Evolutionary conservation across 2,888 invertebrate genomes (phyloP).

Genomic region (Aspidapion aeneum): DNA sequence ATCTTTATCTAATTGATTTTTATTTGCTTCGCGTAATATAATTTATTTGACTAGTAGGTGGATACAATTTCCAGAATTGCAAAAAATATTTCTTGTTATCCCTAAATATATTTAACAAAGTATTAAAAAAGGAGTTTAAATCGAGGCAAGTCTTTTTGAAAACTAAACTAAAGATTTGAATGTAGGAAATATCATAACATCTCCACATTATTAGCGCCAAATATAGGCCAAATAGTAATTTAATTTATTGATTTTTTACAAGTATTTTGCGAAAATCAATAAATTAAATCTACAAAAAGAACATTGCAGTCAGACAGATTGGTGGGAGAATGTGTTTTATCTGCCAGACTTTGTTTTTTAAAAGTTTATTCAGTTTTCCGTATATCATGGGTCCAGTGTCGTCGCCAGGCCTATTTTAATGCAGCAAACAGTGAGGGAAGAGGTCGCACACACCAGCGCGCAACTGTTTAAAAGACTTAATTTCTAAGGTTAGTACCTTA

Average conservation of each 20-base stretch:
- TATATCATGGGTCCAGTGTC: slow-evolving; percentile 48
- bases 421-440: slow-evolving; percentile 52
- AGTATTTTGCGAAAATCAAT: not conserved
- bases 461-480: slow-evolving; percentile 17
- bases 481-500: slow-evolving; percentile 35
- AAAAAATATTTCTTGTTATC: not conserved
- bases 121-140: not conserved
- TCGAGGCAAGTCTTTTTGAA: not conserved
- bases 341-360: not conserved
- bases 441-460: slow-evolving; percentile 34
- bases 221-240: slow-evolving; percentile 38
- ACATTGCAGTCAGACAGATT: not conserved
- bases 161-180: slow-evolving; percentile 17
- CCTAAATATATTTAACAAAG: not conserved
- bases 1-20: no score
- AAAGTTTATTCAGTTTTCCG: slow-evolving; percentile 30
- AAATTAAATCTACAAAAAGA: not conserved
- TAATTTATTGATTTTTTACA: not conserved
- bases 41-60: not conserved
- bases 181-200: slow-evolving; percentile 43
- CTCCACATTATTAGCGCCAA: slow-evolving; percentile 46
- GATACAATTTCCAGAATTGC: not conserved
- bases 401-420: slow-evolving; percentile 50
- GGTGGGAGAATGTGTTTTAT: not conserved
- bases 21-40: no score